Base-by-base conservation (phyloP, 2,797 vertebrate species). In the Brachyrhaphis roseni region DNA sequence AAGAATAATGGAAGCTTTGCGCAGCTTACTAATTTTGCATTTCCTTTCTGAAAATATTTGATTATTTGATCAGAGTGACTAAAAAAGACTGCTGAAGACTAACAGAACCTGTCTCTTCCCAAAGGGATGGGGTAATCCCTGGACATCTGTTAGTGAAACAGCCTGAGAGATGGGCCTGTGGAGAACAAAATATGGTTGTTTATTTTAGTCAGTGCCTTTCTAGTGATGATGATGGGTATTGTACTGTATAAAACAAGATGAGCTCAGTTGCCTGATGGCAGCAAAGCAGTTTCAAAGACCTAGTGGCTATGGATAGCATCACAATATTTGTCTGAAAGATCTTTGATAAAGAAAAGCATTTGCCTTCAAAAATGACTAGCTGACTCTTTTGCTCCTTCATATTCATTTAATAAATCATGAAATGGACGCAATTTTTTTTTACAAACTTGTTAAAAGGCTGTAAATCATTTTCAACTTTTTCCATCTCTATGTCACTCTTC, bases 51-150 rank as follows among this genome's bases (percentile, higher is more conserved):
- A 91, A 94, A 94, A 92, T 90, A 92, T 77, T 41, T 90, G 79
- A 92, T 83, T 88, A 90, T 90, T 90, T 64, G 8, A 41, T 41
- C 51, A 28, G 0, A 76, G 72, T 36, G 71, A 85, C 75, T 74
- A 84, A 84, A 91, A 55, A 79, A 90, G 90, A 92, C 77, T 78
- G 75, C n/a, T 79, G 82, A 89, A 86, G 77, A 89, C 78, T 90
- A 89, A 87, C 26, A 72, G 36, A 83, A 79, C 74, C 72, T 47
- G 81, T 57, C 66, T 83, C 49, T 82, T 76, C 91, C 84, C 83
- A 62, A 72, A 68, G 88, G 90, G 84, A 87, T 68, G 80, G 86
- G 88, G 90, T 86, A 93, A 91, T 94, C 91, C 91, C 92, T 90
- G 91, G 92, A 92, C 93, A 93, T 93, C 89, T 94, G 91, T 80